Conservation (phyloP, 1,140 invertebrate genomes). For the Drosophila novamexicana region DNA sequence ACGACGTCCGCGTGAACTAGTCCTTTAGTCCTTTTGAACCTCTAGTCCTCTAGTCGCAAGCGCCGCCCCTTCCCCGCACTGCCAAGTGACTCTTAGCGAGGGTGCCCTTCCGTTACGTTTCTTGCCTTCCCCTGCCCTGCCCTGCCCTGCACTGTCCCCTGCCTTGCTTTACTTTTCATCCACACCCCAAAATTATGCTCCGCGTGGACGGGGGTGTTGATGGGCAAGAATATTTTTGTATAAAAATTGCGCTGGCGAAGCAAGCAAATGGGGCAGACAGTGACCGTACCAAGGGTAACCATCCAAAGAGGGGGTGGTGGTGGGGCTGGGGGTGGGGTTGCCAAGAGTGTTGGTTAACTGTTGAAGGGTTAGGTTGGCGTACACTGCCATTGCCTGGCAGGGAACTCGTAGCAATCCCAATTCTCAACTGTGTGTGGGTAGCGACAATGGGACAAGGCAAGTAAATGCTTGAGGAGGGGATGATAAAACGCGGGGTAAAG, state of each 20-base stretch:
- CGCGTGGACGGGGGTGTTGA: slow-evolving; percentile 24
- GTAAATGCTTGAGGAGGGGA: slow-evolving; percentile 9
- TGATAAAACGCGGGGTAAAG: slow-evolving; percentile 29
- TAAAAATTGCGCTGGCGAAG: slow-evolving; percentile 79
- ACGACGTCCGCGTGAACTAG: slow-evolving; percentile 61
- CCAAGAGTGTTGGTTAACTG: slow-evolving; percentile 32
- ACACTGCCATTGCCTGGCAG: slow-evolving; percentile 25
- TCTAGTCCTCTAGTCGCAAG: slow-evolving; percentile 18
- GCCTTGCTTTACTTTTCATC: slow-evolving; percentile 20
- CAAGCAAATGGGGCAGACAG: slow-evolving; percentile 62
- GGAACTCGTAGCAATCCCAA: slow-evolving; percentile 39
- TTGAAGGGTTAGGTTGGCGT: slow-evolving; percentile 45
- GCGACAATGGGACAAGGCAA: slow-evolving; percentile 46
- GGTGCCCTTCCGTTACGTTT: slow-evolving; percentile 23
- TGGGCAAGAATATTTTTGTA: slow-evolving; percentile 75
- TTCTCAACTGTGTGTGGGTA: slow-evolving; percentile 49
- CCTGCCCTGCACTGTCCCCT: slow-evolving; percentile 15
- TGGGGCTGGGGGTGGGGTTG: slow-evolving; percentile 5
- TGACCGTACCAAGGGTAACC: slow-evolving; percentile 55
- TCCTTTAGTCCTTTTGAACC: slow-evolving; percentile 49
- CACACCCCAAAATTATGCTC: slow-evolving; percentile 55
- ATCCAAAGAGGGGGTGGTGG: slow-evolving; percentile 34
- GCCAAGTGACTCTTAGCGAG: slow-evolving; percentile 64
- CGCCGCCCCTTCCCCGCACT: slow-evolving; percentile 9
- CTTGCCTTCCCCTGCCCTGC: slow-evolving; percentile 7